Evolutionary conservation across 1,140 invertebrate genomes (phyloP), one percentile per base, ranked within the genome.

Genomic region (Cyclina sinensis): DNA sequence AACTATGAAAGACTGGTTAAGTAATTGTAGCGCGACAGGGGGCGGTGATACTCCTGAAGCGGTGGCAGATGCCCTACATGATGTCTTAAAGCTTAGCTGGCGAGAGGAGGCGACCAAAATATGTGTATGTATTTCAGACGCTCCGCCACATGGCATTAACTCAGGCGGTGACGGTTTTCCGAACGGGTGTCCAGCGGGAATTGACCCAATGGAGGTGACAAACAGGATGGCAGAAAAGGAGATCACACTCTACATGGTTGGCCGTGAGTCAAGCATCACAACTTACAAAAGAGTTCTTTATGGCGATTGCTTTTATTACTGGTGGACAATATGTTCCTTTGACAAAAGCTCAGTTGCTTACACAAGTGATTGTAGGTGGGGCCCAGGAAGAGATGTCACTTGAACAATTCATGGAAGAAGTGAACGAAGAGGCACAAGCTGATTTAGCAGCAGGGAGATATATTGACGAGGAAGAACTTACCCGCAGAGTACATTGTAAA

Each of bases 271-370:
- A 5, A 79, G 88, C 1, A 91, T 95, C 7, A 80, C 74, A n/a
- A 91, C 90, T 12, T 94, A 93, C 83, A 93, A 93, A n/a, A 87
- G 93, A 94, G n/a, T 94, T 95, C 78, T 95, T 94, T 88, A 91
- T 90, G 68, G 92, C 92, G 18, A 27, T 95, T 30, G 94, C 93
- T 0, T 93, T 92, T 76, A 46, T 91, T 21, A 94, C 94, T n/a
- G 94, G 94, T 21, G 94, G 94, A 11, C 94, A 94, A 74, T 94
- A 94, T 85, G 91, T 95, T 11, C 94, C 94, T 18, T 78, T 95
- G 9, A 74, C 73, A 5, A 91, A 89, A 32, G 92, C 93, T 14
- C 80, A 90, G 11, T 35, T 92, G 14, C 88, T 95, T 4, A 90
- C 91, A 0, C 81, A 93, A 54, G 91, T 93, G 16, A 94, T 95